A percentile compares a stretch with the other conserved stretches of the same genome.
Evolutionary conservation across 37 sponge, comb jelly and placozoan genomes (phyloP).

Genomic region (Halichondria panicea): DNA sequence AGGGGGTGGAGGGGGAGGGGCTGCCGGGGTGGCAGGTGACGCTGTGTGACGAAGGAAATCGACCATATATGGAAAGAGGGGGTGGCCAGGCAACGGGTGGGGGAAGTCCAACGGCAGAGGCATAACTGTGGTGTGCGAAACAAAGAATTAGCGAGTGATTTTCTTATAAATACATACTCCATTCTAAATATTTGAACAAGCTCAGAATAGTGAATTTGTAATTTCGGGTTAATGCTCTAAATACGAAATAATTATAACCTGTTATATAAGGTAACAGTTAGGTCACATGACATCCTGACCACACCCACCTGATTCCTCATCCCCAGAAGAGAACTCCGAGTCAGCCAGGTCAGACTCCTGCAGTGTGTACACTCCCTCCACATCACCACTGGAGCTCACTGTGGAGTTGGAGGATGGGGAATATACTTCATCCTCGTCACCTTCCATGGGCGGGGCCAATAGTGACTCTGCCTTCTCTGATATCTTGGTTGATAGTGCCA

Average conservation of each 20-base stretch:
- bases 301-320: slow-evolving; percentile 26
- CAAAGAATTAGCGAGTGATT: no score
- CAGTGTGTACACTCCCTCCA: slow-evolving; percentile 46
- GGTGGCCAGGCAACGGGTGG: slow-evolving; percentile 1
- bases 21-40: not conserved
- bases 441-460: not conserved
- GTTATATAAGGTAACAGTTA: not conserved
- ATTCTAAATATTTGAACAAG: not conserved
- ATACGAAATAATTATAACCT: not conserved
- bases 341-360: slow-evolving; percentile 8
- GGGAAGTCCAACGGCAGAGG: not conserved
- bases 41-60: not conserved
- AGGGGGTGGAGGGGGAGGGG: slow-evolving; percentile 43
- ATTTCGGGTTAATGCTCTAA: not conserved
- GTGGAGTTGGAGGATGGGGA: slow-evolving; percentile 47
- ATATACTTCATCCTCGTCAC: slow-evolving; percentile 1
- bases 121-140: not conserved
- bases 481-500: slow-evolving; percentile 46
- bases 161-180: no score
- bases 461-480: slow-evolving; percentile 15
- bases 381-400: slow-evolving; percentile 61
- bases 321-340: slow-evolving; percentile 2
- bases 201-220: not conserved
- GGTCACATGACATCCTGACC: slow-evolving; percentile 1
- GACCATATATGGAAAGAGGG: slow-evolving; percentile 6